Evolutionary conservation across 2,797 vertebrate species (phyloP), one percentile per base, ranked within the genome.

Genomic region (Pseudochirops corinnae): DNA sequence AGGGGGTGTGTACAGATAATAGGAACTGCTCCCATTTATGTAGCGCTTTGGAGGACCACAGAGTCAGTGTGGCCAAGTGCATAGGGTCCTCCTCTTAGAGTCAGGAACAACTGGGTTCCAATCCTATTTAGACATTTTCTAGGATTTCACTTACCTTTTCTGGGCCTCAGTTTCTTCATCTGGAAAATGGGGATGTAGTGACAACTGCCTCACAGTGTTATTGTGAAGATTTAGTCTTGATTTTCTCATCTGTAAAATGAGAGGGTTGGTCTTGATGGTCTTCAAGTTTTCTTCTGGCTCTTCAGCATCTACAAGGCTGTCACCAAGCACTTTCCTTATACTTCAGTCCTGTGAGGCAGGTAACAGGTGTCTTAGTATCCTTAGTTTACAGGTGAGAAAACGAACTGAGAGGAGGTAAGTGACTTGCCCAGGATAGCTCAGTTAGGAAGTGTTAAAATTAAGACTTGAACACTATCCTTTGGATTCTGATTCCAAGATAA

Each of bases 301-400:
- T 24, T 74, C 11, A 74, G n/a, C 67, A 39, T 39, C 62, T 39
- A 5, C 2, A 4, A 18, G n/a, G 13, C 26, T 28, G 29, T 60
- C 11, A 60, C 31, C 13, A 13, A 13, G 29, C 26, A 31, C 31
- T 62, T 62, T 62, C 18, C n/a, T 74, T 18, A 74, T 0, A 21
- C 14, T 1, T 1, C 67, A 39, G n/a, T 21, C 67, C 60, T 33
- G 31, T 62, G 29, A 62, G 60, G 13, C 60, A 62, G 60, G 29
- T 33, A 62, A 33, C 1, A 5, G 60, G 12, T 10, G 33, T 33
- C 11, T 62, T 11, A 31, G 4, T 33, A 4, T 62, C 31, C 60
- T 62, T 39, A 56, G 92, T 95, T 94, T 46, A 93, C 52, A 94
- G 96, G 92, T 91, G 16, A 95, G 90, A 31, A 97, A 87, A 74